Conservation (phyloP, 2,888 invertebrate genomes). For the Drosophila algonquin region DNA sequence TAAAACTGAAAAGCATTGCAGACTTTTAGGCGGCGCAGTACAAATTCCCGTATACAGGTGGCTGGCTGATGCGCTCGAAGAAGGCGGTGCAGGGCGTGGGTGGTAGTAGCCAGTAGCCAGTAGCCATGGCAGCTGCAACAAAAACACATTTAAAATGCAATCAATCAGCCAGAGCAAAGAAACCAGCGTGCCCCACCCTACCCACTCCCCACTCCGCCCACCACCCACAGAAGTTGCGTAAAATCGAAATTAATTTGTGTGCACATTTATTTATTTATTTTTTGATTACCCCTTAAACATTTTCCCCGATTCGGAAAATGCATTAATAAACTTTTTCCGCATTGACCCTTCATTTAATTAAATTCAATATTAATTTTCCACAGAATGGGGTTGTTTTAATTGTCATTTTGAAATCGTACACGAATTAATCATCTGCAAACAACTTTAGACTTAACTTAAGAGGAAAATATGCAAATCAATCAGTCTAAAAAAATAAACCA, state of each 20-base stretch:
- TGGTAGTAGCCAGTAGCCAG: no score
- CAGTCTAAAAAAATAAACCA: no score
- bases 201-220: no score
- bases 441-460: neutral
- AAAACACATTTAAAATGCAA: slow-evolving; percentile 64
- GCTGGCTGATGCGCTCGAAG: neutral
- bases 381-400: neutral
- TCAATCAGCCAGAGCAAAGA: slow-evolving; percentile 49
- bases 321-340: slow-evolving; percentile 43
- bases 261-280: slow-evolving; percentile 48
- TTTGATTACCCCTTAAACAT: slow-evolving; percentile 26
- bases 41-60: neutral
- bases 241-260: slow-evolving; percentile 67
- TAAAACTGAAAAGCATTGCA: slow-evolving; percentile 15
- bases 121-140: neutral
- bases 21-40: slow-evolving; percentile 2
- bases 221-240: slow-evolving; percentile 23
- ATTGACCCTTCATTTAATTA: slow-evolving; percentile 22
- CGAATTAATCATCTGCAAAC: neutral
- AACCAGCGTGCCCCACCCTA: slow-evolving; percentile 3
- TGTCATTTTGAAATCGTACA: neutral
- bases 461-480: neutral
- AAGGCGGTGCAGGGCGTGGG: neutral
- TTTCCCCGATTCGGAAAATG: slow-evolving; percentile 1
- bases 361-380: slow-evolving; percentile 50